These are phyloP conservation scores for Grallaria varia DNA, from an alignment of 2,113 vertebrate genomes.

Conservation along the genomic window DNA sequence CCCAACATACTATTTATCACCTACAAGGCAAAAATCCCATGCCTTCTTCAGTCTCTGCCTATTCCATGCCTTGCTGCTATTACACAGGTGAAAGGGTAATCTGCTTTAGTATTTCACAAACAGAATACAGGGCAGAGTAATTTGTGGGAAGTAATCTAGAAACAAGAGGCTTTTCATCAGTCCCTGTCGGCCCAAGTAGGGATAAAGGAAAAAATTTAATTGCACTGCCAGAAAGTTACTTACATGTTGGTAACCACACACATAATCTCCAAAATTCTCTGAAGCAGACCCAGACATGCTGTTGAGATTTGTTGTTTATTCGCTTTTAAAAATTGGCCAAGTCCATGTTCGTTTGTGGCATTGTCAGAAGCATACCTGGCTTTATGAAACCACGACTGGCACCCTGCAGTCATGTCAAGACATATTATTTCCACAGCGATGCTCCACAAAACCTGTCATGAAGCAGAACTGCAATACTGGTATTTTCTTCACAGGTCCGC, in stretches of 20 bases:
- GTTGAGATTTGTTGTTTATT: not conserved
- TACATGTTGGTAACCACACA: not conserved
- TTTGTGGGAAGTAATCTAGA: not conserved
- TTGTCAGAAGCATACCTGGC: constrained; percentile 14
- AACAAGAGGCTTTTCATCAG: not conserved
- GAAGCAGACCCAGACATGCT: not conserved
- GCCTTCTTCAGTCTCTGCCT: not conserved
- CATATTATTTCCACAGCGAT: constrained; percentile 42
- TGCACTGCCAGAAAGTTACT: not conserved
- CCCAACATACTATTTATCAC: not conserved
- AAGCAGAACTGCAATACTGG: not conserved
- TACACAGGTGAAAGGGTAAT: not conserved
- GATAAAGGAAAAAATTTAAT: not conserved
- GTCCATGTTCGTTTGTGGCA: not conserved
- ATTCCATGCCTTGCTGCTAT: not conserved
- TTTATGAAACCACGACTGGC: constrained; percentile 25
- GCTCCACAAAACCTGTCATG: not conserved
- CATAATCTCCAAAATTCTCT: not conserved
- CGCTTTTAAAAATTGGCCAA: not conserved
- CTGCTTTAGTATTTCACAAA: not conserved
- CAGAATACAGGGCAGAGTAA: not conserved
- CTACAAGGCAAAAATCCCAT: not conserved
- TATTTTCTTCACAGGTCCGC: not conserved
- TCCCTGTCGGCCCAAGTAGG: not conserved
- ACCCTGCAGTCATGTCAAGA: constrained; percentile 27